Conservation (phyloP, 2,888 invertebrate genomes). For the Nemotelus pantherinus region DNA sequence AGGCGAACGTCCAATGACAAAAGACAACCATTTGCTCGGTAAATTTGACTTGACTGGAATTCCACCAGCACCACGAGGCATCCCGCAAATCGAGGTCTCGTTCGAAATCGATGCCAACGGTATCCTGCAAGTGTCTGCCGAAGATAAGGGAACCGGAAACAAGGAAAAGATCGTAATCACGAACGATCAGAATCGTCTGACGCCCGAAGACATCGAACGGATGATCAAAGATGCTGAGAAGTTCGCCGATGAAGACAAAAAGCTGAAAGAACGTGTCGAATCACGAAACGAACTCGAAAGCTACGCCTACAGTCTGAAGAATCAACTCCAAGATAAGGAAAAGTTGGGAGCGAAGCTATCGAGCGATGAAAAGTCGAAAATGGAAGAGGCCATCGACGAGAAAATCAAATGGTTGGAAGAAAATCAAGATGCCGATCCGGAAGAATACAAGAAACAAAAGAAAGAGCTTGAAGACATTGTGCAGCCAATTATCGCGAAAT, state of each 20-base stretch:
- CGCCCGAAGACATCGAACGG: slow-evolving; percentile 97
- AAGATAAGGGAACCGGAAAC: slow-evolving; percentile 99
- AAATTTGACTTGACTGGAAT: slow-evolving; percentile 98
- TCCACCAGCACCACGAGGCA: slow-evolving; percentile 92
- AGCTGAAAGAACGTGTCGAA: slow-evolving; percentile 93
- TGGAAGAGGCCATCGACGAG: slow-evolving; percentile 96
- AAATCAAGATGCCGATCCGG: slow-evolving; percentile 91
- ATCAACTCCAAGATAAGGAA: slow-evolving; percentile 95
- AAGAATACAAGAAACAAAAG: slow-evolving; percentile 94
- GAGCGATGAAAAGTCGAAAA: slow-evolving; percentile 91
- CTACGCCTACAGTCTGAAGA: slow-evolving; percentile 97
- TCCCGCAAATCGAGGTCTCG: slow-evolving; percentile 94
- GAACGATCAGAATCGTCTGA: slow-evolving; percentile 96
- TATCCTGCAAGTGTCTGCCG: slow-evolving; percentile 95
- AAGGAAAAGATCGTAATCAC: slow-evolving; percentile 99
- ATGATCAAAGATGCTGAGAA: slow-evolving; percentile 99
- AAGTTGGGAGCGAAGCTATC: slow-evolving; percentile 92
- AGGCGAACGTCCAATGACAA: slow-evolving; percentile 99
- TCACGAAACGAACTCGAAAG: slow-evolving; percentile 97
- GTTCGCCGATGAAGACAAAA: slow-evolving; percentile 99
- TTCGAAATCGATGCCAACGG: slow-evolving; percentile 96
- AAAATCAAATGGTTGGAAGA: slow-evolving; percentile 98
- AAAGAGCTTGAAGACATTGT: slow-evolving; percentile 94
- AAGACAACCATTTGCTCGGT: slow-evolving; percentile 98
- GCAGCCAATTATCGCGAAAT: slow-evolving; percentile 96